A percentile compares a stretch with the other conserved stretches of the same genome.
Evolutionary conservation across 2,113 vertebrate species (phyloP).

Genomic region (Larimichthys polyactis): DNA sequence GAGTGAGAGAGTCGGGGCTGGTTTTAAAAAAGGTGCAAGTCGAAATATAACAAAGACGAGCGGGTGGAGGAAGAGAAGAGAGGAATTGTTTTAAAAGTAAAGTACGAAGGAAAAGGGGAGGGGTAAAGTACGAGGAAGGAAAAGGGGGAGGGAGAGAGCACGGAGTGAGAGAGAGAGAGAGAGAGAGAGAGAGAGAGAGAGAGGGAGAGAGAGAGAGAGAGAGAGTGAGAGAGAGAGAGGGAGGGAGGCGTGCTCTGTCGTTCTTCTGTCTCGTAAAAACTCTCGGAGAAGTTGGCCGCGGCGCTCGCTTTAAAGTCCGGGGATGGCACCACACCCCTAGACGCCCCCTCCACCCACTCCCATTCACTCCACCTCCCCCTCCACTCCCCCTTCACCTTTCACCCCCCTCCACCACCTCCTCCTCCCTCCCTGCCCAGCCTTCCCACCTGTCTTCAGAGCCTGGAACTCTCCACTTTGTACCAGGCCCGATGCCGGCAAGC

Average conservation of each 20-base stretch:
- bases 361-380: neutral
- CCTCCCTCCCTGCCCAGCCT: conserved; percentile 8
- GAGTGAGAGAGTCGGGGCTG: neutral
- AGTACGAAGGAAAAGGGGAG: conserved; percentile 28
- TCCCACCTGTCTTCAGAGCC: conserved; percentile 57
- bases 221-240: neutral
- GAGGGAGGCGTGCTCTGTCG: conserved; percentile 37
- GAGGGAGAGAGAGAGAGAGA: conserved; percentile 49
- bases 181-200: conserved; percentile 23
- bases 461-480: conserved; percentile 67
- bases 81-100: conserved; percentile 11
- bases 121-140: conserved; percentile 17
- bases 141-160: conserved; percentile 45
- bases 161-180: too few species aligned
- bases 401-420: neutral
- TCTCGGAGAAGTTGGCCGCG: conserved; percentile 69
- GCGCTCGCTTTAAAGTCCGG: conserved; percentile 69
- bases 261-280: conserved; percentile 53
- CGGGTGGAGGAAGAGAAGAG: neutral
- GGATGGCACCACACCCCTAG: conserved; percentile 78
- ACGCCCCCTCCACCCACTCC: neutral
- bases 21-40: neutral
- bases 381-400: conserved; percentile 24
- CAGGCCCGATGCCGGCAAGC: conserved; percentile 83
- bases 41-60: neutral